These are phyloP conservation scores for Gobius niger DNA, from an alignment of 2,113 vertebrate genomes.

Conservation along the genomic window DNA sequence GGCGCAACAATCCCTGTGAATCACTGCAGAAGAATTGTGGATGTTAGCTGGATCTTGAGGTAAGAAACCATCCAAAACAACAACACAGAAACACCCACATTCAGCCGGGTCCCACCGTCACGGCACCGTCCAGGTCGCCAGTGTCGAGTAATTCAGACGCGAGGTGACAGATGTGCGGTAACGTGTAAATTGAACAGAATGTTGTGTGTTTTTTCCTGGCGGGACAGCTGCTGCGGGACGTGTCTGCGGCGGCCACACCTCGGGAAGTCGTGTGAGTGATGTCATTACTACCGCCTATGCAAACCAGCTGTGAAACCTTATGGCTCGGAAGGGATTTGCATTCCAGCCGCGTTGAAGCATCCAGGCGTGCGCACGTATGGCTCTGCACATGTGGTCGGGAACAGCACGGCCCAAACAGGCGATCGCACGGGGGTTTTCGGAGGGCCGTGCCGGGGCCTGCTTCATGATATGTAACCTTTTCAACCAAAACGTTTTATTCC, in stretches of 20 bases:
- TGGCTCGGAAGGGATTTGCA: slow-evolving; percentile 39
- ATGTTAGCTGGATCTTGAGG: too few relatives aligned
- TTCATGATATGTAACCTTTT: too few relatives aligned
- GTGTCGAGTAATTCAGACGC: background rate
- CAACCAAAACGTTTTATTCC: too few relatives aligned
- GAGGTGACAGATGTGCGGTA: slow-evolving; percentile 3
- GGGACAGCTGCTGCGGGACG: slow-evolving; percentile 60
- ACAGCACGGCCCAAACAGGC: background rate
- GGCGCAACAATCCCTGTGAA: too few relatives aligned
- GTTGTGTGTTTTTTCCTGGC: slow-evolving; percentile 8
- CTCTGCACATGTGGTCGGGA: background rate
- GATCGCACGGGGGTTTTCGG: too few relatives aligned
- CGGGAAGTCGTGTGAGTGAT: slow-evolving; percentile 62
- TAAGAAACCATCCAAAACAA: too few relatives aligned
- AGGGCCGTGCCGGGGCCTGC: too few relatives aligned
- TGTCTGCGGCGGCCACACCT: slow-evolving; percentile 57
- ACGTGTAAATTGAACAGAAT: background rate
- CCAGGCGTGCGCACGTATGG: background rate
- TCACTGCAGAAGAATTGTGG: too few relatives aligned
- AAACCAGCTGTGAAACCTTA: slow-evolving; percentile 71
- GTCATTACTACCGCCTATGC: slow-evolving; percentile 67
- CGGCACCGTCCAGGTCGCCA: background rate
- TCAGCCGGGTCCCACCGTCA: too few relatives aligned
- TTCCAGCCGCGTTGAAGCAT: slow-evolving; percentile 20
- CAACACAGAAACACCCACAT: too few relatives aligned